phyloP scores from a whole-genome alignment of 1,140 invertebrate genomes.

The Andricus grossulariae region DNA sequence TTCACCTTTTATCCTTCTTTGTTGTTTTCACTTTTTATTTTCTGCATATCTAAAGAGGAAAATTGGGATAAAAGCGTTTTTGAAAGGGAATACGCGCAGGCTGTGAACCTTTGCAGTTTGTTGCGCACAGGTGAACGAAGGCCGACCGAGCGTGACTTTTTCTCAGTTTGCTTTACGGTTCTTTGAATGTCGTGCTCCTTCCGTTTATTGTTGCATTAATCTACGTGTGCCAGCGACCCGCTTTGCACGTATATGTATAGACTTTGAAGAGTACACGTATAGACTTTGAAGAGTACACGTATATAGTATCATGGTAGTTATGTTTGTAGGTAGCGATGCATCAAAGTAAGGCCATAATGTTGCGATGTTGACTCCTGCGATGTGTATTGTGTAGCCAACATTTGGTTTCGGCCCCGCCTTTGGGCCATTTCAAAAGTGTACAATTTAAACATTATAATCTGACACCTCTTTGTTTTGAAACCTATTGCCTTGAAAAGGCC shows the following conservation, averaged over 20 bases:
- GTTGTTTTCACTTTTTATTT: too few relatives aligned
- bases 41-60: not conserved
- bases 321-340: slow-evolving; percentile 26
- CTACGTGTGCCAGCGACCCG: slow-evolving; percentile 45
- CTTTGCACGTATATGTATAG: slow-evolving; percentile 43
- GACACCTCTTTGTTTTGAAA: too few relatives aligned
- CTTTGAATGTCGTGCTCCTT: slow-evolving; percentile 59
- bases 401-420: slow-evolving; percentile 4
- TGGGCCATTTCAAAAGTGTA: not conserved
- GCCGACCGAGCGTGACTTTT: slow-evolving; percentile 51
- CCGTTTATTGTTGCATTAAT: slow-evolving; percentile 57
- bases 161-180: slow-evolving; percentile 56
- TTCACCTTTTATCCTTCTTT: too few relatives aligned
- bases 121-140: slow-evolving; percentile 51
- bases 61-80: not conserved
- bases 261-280: slow-evolving; percentile 21
- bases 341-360: slow-evolving; percentile 31
- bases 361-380: slow-evolving; percentile 19
- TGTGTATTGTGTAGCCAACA: slow-evolving; percentile 19
- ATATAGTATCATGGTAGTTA: slow-evolving; percentile 3
- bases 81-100: slow-evolving; percentile 14
- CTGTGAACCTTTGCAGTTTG: slow-evolving; percentile 30
- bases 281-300: not conserved
- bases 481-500: too few relatives aligned
- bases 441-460: too few relatives aligned